Evolutionary conservation across 2,113 vertebrate species (phyloP).

Genomic region (Sporophila hypoxantha): DNA sequence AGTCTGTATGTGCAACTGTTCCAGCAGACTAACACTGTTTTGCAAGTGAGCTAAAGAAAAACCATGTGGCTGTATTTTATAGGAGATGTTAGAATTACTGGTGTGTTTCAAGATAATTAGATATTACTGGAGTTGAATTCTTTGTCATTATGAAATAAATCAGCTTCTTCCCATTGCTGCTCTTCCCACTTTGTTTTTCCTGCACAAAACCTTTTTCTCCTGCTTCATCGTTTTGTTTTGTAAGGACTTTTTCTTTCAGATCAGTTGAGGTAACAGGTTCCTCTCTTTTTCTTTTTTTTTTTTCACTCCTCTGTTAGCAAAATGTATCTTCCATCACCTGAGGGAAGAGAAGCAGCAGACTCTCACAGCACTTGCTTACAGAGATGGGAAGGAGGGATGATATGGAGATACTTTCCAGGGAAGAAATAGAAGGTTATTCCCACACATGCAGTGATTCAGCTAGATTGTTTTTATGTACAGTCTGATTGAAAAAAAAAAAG

Average conservation of each 20-base stretch:
- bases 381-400: background rate
- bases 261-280: background rate
- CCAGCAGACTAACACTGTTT: background rate
- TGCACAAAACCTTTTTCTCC: background rate
- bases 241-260: background rate
- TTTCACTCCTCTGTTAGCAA: background rate
- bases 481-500: background rate
- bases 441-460: background rate
- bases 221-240: background rate
- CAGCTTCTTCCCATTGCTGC: background rate
- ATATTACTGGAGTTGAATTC: background rate
- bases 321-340: background rate
- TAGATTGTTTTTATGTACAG: background rate
- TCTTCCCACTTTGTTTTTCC: background rate
- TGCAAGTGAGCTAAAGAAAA: background rate
- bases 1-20: background rate
- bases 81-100: background rate
- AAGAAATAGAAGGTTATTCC: background rate
- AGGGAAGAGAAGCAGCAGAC: background rate
- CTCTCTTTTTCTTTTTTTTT: background rate
- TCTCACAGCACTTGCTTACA: background rate
- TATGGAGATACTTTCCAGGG: background rate
- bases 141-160: background rate
- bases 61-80: background rate
- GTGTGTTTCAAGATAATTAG: background rate